Conservation (phyloP, 2,797 vertebrate genomes). For the Alfaro cultratus region DNA sequence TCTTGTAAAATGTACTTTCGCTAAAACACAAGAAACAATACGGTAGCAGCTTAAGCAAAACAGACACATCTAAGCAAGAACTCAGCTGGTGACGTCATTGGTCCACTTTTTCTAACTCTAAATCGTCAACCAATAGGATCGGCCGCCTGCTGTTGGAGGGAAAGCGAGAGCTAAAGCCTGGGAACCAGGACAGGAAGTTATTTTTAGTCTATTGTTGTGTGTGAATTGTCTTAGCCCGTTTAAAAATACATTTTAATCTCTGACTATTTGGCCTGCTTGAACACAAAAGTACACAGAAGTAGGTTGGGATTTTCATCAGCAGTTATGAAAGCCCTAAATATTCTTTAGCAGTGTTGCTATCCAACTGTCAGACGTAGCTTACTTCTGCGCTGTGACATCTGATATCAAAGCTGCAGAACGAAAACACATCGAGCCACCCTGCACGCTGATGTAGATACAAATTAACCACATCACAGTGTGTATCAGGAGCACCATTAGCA, state of each 20-base stretch:
- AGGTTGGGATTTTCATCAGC: background rate
- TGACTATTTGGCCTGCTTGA: background rate
- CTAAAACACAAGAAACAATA: background rate
- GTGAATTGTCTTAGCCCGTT: background rate
- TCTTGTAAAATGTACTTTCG: background rate
- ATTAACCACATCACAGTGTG: too few species aligned
- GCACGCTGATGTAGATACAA: too few species aligned
- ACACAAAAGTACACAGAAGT: background rate
- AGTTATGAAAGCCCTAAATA: background rate
- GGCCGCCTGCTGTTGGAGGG: background rate
- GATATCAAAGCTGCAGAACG: background rate
- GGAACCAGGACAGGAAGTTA: background rate
- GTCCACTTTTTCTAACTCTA: background rate
- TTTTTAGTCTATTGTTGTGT: slow-evolving; percentile 6
- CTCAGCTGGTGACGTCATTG: background rate
- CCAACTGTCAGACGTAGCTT: background rate
- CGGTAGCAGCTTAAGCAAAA: background rate
- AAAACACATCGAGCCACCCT: background rate
- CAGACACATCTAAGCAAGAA: background rate
- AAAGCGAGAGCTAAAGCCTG: background rate
- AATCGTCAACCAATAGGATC: background rate
- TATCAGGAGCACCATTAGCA: background rate
- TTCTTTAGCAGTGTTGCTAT: background rate
- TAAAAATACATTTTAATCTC: slow-evolving; percentile 7
- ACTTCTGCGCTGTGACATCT: background rate